Percentiles rank a stretch among this genome's conserved stretches.
phyloP scores from a whole-genome alignment of 2,113 vertebrate species.

The Arenaria interpres region DNA sequence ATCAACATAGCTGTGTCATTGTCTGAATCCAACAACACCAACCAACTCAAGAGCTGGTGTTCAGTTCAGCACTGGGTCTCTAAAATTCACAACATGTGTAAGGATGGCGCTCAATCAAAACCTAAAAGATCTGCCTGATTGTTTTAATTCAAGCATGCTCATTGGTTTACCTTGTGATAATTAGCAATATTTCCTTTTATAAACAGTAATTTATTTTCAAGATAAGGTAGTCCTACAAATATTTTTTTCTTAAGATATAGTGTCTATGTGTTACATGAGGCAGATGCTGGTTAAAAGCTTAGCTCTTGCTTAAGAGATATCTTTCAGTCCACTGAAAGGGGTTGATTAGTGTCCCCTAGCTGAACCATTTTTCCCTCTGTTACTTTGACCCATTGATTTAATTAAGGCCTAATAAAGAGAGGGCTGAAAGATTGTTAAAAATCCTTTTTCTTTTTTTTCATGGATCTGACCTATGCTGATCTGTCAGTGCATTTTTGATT shows the following conservation, averaged over 20 bases:
- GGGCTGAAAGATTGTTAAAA: conserved; percentile 54
- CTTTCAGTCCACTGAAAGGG: neutral
- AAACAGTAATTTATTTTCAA: neutral
- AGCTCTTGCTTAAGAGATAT: neutral
- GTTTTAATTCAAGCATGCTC: neutral
- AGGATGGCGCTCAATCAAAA: neutral
- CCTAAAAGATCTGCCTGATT: neutral
- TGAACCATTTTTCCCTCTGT: conserved; percentile 30
- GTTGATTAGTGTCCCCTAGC: conserved; percentile 21
- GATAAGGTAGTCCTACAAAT: neutral
- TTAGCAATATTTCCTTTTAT: neutral
- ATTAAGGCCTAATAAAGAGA: conserved; percentile 61
- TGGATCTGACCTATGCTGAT: conserved; percentile 10
- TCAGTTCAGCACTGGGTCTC: neutral
- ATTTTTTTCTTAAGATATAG: neutral
- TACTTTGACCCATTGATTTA: conserved; percentile 55
- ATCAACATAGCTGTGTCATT: neutral
- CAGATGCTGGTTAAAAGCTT: conserved; percentile 19
- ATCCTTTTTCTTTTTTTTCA: neutral
- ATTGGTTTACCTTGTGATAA: neutral
- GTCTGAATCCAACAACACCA: neutral
- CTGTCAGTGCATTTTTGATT: conserved; percentile 36
- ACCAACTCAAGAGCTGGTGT: neutral
- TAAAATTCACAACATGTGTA: neutral
- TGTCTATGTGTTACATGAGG: neutral